phyloP scores from a whole-genome alignment of 2,888 invertebrate species.

The Netelia inedita region DNA sequence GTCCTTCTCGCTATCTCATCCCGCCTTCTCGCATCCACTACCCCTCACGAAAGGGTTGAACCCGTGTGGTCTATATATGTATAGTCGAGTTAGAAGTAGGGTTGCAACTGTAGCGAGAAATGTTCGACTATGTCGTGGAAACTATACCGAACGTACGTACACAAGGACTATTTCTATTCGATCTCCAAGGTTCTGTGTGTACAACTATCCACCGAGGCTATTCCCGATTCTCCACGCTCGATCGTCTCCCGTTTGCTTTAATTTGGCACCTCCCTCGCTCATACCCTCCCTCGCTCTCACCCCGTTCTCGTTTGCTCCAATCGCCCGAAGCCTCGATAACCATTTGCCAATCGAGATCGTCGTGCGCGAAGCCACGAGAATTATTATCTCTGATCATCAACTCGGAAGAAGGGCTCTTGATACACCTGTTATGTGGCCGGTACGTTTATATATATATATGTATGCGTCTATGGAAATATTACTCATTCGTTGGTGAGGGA shows the following conservation, averaged over 20 bases:
- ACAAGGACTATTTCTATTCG: slow-evolving; percentile 40
- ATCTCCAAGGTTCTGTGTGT: slow-evolving; percentile 42
- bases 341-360: slow-evolving; percentile 29
- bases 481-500: slow-evolving; percentile 8
- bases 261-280: slow-evolving; percentile 42
- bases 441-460: background rate
- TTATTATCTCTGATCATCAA: slow-evolving; percentile 60
- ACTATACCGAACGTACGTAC: background rate
- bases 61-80: slow-evolving; percentile 8
- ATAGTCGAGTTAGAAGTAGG: slow-evolving; percentile 13
- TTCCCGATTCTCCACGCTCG: slow-evolving; percentile 63
- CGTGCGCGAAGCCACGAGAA: slow-evolving; percentile 10
- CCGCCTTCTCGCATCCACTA: slow-evolving; percentile 59
- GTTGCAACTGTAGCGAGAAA: slow-evolving; percentile 34
- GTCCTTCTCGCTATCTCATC: slow-evolving; percentile 55
- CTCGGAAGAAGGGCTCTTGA: slow-evolving; percentile 53
- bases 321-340: slow-evolving; percentile 12
- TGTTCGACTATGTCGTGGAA: slow-evolving; percentile 34
- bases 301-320: slow-evolving; percentile 2
- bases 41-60: slow-evolving; percentile 62
- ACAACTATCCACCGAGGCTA: slow-evolving; percentile 35
- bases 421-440: background rate
- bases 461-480: slow-evolving; percentile 5
- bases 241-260: slow-evolving; percentile 52
- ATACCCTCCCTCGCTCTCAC: background rate